phyloP scores from a whole-genome alignment of 37 sponge, comb jelly and placozoan species.

The Agelas oroides region DNA sequence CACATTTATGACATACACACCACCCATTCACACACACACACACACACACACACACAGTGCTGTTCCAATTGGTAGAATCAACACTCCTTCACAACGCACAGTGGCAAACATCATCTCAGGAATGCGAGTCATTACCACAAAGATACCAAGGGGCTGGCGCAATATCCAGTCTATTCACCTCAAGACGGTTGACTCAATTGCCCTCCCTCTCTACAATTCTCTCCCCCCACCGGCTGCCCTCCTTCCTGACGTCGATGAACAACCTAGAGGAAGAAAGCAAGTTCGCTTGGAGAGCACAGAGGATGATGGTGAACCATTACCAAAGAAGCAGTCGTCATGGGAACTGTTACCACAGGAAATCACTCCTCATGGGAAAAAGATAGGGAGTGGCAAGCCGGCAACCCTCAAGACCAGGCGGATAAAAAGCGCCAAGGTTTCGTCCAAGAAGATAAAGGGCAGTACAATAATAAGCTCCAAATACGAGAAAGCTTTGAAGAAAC shows the following conservation, averaged over 20 bases:
- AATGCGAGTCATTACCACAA: slow-evolving; percentile 19
- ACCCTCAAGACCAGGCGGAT: background rate
- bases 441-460: slow-evolving; percentile 41
- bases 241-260: background rate
- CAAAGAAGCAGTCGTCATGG: background rate
- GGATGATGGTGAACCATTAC: background rate
- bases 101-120: slow-evolving; percentile 57
- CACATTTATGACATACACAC: no score
- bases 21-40: background rate
- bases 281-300: background rate
- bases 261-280: slow-evolving; percentile 2
- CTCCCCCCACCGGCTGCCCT: slow-evolving; percentile 41
- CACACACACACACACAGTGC: slow-evolving; percentile 27
- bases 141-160: slow-evolving; percentile 66
- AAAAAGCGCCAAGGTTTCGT: background rate
- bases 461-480: slow-evolving; percentile 29
- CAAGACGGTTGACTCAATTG: slow-evolving; percentile 74
- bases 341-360: background rate
- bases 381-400: background rate
- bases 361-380: background rate
- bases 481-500: background rate
- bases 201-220: slow-evolving; percentile 81
- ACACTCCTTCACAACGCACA: slow-evolving; percentile 22
- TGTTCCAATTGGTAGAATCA: slow-evolving; percentile 63
- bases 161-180: slow-evolving; percentile 78